A percentile compares a stretch with the other conserved stretches of the same genome.
phyloP scores from a whole-genome alignment of 2,797 vertebrate species.

The Hypotaenidia philippensis region DNA sequence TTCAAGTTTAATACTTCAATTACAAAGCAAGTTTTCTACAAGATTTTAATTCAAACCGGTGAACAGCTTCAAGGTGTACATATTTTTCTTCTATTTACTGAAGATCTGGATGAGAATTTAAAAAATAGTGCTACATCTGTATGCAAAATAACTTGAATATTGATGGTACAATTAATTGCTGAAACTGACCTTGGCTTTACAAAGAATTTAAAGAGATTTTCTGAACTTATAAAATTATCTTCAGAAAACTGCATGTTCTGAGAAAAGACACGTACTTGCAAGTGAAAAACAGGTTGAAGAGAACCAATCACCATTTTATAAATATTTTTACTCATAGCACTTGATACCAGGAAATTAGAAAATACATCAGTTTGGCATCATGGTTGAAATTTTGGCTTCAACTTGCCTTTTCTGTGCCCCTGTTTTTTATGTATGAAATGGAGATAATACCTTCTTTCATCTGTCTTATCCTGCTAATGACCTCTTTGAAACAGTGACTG shows the following conservation, averaged over 20 bases:
- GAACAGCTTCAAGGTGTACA: neutral
- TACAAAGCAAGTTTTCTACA: neutral
- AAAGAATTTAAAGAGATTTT: neutral
- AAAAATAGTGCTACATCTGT: neutral
- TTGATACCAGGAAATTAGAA: neutral
- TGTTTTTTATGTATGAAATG: neutral
- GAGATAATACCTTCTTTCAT: neutral
- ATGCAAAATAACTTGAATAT: neutral
- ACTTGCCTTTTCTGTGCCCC: neutral
- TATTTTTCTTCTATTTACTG: neutral
- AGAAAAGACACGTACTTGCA: neutral
- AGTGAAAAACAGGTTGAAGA: neutral
- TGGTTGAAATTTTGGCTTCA: neutral
- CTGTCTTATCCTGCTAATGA: neutral
- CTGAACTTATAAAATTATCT: neutral
- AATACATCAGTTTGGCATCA: neutral
- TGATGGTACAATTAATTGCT: neutral
- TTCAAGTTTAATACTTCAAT: neutral
- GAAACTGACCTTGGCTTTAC: neutral
- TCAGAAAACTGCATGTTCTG: neutral
- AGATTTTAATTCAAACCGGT: neutral
- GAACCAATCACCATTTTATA: neutral
- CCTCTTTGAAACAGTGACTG: neutral
- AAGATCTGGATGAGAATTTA: neutral
- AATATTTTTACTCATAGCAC: neutral